Percentiles rank a stretch among this genome's conserved stretches.
phyloP scores from a whole-genome alignment of 2,113 vertebrate genomes.

The Serinus canaria region DNA sequence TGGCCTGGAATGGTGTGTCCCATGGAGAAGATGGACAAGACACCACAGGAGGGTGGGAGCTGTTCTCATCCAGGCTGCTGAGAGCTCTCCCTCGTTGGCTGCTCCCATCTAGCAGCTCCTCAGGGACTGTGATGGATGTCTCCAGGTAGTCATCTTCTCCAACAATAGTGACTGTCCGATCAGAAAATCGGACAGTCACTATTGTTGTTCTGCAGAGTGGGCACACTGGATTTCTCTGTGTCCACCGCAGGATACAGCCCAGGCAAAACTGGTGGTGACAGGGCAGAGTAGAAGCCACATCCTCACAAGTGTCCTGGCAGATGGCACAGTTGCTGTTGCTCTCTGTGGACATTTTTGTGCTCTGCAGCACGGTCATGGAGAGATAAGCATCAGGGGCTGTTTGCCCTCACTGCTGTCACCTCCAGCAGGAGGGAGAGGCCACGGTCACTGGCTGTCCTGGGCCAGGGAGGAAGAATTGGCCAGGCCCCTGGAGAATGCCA shows the following conservation, averaged over 20 bases:
- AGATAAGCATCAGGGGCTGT: too few relatives aligned
- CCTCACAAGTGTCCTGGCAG: background rate
- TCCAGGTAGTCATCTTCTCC: background rate
- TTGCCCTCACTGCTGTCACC: background rate
- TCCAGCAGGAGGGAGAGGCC: background rate
- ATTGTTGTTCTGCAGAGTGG: background rate
- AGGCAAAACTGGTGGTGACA: background rate
- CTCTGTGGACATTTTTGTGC: background rate
- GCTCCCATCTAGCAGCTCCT: background rate
- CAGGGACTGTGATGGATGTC: background rate
- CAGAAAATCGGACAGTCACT: background rate
- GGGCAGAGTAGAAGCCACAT: background rate
- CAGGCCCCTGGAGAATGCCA: background rate
- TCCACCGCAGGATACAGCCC: background rate
- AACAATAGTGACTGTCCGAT: too few relatives aligned
- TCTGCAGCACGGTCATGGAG: fast-evolving
- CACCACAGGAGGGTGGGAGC: background rate
- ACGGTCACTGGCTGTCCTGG: background rate
- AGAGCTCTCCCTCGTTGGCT: background rate
- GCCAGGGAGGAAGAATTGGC: background rate
- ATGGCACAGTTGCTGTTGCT: background rate
- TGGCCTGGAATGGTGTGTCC: background rate
- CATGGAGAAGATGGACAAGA: background rate
- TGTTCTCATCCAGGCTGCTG: background rate
- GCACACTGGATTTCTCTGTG: background rate